Percentiles rank a stretch among this genome's conserved stretches.
These are phyloP conservation scores for Zaprionus ghesquierei DNA, from an alignment of 1,140 invertebrate species.

Conservation along the genomic window DNA sequence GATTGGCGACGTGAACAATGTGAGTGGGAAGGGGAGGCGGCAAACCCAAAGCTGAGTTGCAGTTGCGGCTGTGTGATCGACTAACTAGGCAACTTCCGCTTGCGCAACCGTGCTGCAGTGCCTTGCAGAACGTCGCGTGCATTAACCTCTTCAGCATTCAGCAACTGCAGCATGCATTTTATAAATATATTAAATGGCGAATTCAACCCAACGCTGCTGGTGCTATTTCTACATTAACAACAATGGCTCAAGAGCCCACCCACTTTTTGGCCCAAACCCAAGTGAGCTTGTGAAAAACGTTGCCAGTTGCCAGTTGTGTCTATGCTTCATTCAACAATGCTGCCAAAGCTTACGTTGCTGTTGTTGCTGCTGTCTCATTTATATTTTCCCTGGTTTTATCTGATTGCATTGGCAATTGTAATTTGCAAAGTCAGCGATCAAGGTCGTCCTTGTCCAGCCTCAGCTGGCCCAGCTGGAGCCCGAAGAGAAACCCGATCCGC, in stretches of 20 bases:
- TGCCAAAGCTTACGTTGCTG: slow-evolving; percentile 22
- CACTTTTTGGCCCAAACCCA: slow-evolving; percentile 44
- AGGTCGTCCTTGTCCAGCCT: slow-evolving; percentile 55
- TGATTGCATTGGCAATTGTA: slow-evolving; percentile 18
- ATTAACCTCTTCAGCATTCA: slow-evolving; percentile 54
- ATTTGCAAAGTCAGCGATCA: slow-evolving; percentile 50
- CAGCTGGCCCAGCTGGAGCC: not conserved
- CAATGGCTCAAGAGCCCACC: slow-evolving; percentile 58
- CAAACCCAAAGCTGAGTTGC: no score
- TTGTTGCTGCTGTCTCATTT: slow-evolving; percentile 34
- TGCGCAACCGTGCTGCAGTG: slow-evolving; percentile 23
- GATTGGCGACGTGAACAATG: not conserved
- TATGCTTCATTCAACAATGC: slow-evolving; percentile 68
- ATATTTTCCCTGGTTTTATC: slow-evolving; percentile 19
- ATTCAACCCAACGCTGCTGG: no score
- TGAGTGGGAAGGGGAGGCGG: no score
- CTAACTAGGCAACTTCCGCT: slow-evolving; percentile 57
- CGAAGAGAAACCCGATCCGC: not conserved
- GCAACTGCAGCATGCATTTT: slow-evolving; percentile 37
- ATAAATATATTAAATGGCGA: slow-evolving; percentile 43
- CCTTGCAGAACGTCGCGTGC: slow-evolving; percentile 43
- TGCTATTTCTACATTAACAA: no score
- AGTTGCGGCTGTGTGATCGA: no score
- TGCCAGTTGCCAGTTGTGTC: slow-evolving; percentile 31
- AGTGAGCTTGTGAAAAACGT: slow-evolving; percentile 44